A percentile compares a stretch with the other conserved stretches of the same genome.
Evolutionary conservation across 2,888 invertebrate genomes (phyloP).

Genomic region (Drosophila paranaensis): DNA sequence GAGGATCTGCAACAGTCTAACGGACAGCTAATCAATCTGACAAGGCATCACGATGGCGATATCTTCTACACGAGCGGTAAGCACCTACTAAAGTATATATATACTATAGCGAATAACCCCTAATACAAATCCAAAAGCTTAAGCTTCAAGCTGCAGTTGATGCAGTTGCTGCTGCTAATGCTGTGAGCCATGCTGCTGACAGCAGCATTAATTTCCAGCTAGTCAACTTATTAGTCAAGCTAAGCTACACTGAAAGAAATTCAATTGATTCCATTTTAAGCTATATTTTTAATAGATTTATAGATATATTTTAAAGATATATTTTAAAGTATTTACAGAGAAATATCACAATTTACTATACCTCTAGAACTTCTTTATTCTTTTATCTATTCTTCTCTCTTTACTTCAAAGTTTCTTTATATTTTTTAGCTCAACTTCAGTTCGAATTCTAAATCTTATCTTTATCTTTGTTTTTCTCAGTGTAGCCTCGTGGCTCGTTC

Average conservation of each 20-base stretch:
- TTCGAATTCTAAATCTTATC: not conserved
- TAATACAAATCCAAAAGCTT: slow-evolving; percentile 14
- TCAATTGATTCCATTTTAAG: not conserved
- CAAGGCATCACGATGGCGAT: slow-evolving; percentile 85
- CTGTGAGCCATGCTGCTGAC: slow-evolving; percentile 44
- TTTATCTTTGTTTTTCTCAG: not conserved
- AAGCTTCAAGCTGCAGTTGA: slow-evolving; percentile 23
- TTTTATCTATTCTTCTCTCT: too few species aligned
- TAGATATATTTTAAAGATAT: not conserved
- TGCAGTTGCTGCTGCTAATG: slow-evolving; percentile 18
- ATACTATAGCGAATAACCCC: slow-evolving; percentile 2
- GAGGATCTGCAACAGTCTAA: slow-evolving; percentile 79
- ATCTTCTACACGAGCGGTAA: slow-evolving; percentile 84
- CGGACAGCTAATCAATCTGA: slow-evolving; percentile 83
- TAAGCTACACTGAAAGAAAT: slow-evolving; percentile 1
- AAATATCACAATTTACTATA: too few species aligned
- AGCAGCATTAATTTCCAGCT: slow-evolving; percentile 70
- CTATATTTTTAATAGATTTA: not conserved
- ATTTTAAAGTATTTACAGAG: too few species aligned
- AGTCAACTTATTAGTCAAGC: slow-evolving; percentile 44
- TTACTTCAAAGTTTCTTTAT: too few species aligned
- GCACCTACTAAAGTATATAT: slow-evolving; percentile 40
- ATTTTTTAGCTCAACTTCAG: too few species aligned
- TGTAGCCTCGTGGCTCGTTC: slow-evolving; percentile 28
- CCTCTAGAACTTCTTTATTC: too few species aligned